Evolutionary conservation across 2,113 vertebrate species (phyloP).

Genomic region (Rhinogobius similis): DNA sequence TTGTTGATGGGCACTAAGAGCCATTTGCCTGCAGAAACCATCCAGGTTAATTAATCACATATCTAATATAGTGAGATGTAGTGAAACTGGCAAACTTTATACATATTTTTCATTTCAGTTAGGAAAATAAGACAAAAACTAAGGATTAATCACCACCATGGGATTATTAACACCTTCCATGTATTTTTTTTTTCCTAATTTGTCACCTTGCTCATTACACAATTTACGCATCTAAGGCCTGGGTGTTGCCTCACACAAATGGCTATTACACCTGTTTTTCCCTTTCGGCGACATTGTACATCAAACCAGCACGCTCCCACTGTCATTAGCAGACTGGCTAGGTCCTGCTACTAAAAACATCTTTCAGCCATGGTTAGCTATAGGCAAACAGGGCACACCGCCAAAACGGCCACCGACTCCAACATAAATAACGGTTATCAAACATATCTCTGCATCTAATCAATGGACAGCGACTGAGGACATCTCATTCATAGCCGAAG

Average conservation of each 20-base stretch:
- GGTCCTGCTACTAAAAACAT: conserved; percentile 16
- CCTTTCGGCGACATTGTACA: conserved; percentile 16
- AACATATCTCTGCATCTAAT: not conserved
- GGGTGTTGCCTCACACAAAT: conserved; percentile 44
- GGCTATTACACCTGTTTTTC: conserved; percentile 9
- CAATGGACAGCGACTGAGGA: not conserved
- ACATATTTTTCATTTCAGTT: not conserved
- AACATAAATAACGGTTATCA: not conserved
- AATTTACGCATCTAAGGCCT: not conserved
- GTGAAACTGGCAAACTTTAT: conserved; percentile 33
- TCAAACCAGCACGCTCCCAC: conserved; percentile 49
- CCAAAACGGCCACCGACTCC: conserved; percentile 31
- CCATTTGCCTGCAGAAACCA: conserved; percentile 50
- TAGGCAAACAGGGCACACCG: conserved; percentile 39
- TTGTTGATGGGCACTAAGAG: not conserved
- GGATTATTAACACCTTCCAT: not conserved
- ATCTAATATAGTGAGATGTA: conserved; percentile 21
- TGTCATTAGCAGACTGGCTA: conserved; percentile 64
- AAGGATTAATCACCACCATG: not conserved
- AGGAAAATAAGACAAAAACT: not conserved
- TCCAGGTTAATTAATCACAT: conserved; percentile 55
- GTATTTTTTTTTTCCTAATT: too few relatives aligned
- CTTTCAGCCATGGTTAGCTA: conserved; percentile 48
- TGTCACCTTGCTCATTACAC: not conserved
- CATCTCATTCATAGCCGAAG: conserved; percentile 34